phyloP scores from a whole-genome alignment of 2,888 invertebrate genomes.

The Hemicrepidius hirtus region DNA sequence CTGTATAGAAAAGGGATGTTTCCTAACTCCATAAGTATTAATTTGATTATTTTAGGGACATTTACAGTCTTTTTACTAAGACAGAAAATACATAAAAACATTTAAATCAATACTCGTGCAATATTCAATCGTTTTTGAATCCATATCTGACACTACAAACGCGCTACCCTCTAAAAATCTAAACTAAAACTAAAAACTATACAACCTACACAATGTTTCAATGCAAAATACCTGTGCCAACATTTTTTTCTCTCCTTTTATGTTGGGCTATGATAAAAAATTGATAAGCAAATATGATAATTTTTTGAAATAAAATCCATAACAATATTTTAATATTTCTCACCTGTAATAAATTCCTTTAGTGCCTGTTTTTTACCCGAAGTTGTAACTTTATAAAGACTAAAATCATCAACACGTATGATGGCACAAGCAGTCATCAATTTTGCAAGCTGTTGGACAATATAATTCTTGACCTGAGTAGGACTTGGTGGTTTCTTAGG shows the following conservation, averaged over 20 bases:
- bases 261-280: slow-evolving; percentile 73
- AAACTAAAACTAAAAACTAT: slow-evolving; percentile 1
- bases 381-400: slow-evolving; percentile 89
- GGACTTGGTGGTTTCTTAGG: slow-evolving; percentile 57
- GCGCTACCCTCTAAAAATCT: neutral
- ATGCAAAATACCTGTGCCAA: slow-evolving; percentile 63
- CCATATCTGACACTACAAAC: neutral
- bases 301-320: slow-evolving; percentile 18
- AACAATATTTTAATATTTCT: slow-evolving; percentile 51
- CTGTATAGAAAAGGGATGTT: no score
- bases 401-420: slow-evolving; percentile 93
- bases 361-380: slow-evolving; percentile 82
- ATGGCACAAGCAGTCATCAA: slow-evolving; percentile 95
- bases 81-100: no score
- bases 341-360: slow-evolving; percentile 88
- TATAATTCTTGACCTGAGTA: slow-evolving; percentile 78
- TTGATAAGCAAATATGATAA: slow-evolving; percentile 27
- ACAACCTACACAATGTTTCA: slow-evolving; percentile 18
- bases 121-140: no score
- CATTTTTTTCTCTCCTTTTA: slow-evolving; percentile 74
- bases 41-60: no score
- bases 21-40: no score
- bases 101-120: no score
- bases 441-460: slow-evolving; percentile 85
- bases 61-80: no score